Conservation (phyloP, 1,140 invertebrate species). For the Theocolax elegans region DNA sequence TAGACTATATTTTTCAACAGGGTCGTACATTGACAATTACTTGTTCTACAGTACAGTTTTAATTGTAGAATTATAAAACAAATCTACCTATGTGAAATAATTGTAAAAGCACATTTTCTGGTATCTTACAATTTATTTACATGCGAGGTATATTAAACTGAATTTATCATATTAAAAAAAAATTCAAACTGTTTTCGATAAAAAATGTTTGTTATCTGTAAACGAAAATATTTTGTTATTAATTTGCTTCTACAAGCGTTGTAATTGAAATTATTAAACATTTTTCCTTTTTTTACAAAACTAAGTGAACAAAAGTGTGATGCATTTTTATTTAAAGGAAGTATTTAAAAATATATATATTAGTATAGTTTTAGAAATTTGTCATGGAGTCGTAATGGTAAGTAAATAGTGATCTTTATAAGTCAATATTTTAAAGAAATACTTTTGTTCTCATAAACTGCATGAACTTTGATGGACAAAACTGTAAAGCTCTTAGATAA, state of each 20-base stretch:
- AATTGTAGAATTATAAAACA: not conserved
- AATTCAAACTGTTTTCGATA: constrained; percentile 6
- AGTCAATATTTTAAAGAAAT: not conserved
- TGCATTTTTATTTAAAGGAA: not conserved
- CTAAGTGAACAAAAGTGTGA: not conserved
- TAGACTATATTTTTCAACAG: not conserved
- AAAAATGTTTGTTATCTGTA: constrained; percentile 40
- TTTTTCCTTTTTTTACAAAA: constrained; percentile 26
- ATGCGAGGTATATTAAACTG: not conserved
- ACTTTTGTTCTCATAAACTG: not conserved
- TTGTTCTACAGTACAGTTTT: not conserved
- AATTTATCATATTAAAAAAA: constrained; percentile 5
- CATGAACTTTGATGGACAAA: not conserved
- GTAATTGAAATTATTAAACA: constrained; percentile 27
- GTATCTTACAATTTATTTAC: not conserved
- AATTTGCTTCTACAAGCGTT: constrained; percentile 2
- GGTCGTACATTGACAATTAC: not conserved
- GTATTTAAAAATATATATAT: not conserved
- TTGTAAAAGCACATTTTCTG: not conserved
- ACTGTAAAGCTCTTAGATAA: not conserved
- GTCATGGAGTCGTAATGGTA: not conserved
- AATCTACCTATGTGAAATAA: not conserved
- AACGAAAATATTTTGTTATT: constrained; percentile 36
- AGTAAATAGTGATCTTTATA: not conserved
- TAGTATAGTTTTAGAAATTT: too few relatives aligned